These are phyloP conservation scores for Philereme vetulata DNA, from an alignment of 2,888 invertebrate species.

Conservation along the genomic window DNA sequence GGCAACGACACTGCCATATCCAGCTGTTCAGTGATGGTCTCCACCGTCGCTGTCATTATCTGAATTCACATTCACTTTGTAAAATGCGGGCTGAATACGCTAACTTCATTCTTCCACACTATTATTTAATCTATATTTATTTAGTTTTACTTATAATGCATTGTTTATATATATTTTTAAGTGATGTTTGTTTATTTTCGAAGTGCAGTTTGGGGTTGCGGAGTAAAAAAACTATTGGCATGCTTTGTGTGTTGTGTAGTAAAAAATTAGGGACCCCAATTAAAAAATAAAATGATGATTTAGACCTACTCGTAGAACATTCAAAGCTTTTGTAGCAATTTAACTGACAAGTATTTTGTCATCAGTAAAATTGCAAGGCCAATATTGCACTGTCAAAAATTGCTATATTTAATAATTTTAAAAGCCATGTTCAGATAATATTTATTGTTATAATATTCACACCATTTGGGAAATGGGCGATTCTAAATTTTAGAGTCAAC, in stretches of 20 bases:
- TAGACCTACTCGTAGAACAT: constrained; percentile 22
- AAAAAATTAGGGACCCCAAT: constrained; percentile 22
- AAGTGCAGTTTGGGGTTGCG: constrained; percentile 14
- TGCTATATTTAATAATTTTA: background rate
- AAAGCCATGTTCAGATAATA: too few relatives aligned
- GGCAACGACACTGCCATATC: constrained; percentile 95
- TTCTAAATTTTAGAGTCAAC: background rate
- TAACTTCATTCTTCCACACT: background rate
- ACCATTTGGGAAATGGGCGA: too few relatives aligned
- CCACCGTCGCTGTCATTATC: constrained; percentile 98
- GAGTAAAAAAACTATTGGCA: constrained; percentile 20
- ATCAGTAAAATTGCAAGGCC: constrained; percentile 16
- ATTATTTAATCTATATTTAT: background rate
- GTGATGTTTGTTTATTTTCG: constrained; percentile 3
- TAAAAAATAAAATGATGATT: constrained; percentile 20
- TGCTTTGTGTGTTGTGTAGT: constrained; percentile 30
- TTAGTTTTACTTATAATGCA: background rate
- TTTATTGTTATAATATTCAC: too few relatives aligned
- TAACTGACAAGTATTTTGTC: constrained; percentile 8
- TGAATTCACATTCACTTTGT: constrained; percentile 58
- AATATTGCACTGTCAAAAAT: constrained; percentile 20
- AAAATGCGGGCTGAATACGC: background rate
- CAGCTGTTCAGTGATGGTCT: constrained; percentile 95
- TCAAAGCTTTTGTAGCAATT: constrained; percentile 26
- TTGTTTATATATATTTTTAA: constrained; percentile 1